A percentile compares a stretch with the other conserved stretches of the same genome.
Conservation (phyloP, 2,113 vertebrate species). For the Rhipidura dahli region DNA sequence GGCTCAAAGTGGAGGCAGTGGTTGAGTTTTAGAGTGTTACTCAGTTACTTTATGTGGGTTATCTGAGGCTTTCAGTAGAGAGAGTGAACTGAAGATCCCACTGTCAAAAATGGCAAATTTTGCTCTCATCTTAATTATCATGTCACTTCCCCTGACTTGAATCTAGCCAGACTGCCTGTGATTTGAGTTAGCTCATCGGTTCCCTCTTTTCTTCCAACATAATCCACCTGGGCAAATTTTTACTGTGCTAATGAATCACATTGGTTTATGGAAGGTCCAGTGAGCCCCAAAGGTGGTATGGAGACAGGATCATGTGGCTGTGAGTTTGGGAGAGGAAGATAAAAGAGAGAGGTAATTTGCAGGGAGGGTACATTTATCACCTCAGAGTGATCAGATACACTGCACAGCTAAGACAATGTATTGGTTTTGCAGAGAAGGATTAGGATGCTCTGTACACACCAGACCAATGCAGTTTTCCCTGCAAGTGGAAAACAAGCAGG, state of each 20-base stretch:
- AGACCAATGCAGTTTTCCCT: background rate
- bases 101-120: background rate
- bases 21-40: background rate
- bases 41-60: background rate
- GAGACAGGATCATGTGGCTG: background rate
- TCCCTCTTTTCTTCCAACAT: background rate
- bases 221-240: background rate
- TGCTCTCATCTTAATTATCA: background rate
- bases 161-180: background rate
- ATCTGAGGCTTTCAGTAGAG: background rate
- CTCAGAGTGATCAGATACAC: background rate
- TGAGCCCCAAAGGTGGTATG: background rate
- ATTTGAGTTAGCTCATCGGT: background rate
- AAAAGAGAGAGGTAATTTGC: background rate
- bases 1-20: background rate
- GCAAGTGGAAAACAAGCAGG: background rate
- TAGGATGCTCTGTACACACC: background rate
- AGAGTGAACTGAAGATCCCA: background rate
- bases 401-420: background rate
- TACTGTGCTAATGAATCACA: background rate
- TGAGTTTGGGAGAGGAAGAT: background rate
- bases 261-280: background rate
- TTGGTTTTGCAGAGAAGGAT: background rate
- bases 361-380: background rate
- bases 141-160: background rate